Conservation (phyloP, 1,140 invertebrate species). For the Chrysoperla carnea region DNA sequence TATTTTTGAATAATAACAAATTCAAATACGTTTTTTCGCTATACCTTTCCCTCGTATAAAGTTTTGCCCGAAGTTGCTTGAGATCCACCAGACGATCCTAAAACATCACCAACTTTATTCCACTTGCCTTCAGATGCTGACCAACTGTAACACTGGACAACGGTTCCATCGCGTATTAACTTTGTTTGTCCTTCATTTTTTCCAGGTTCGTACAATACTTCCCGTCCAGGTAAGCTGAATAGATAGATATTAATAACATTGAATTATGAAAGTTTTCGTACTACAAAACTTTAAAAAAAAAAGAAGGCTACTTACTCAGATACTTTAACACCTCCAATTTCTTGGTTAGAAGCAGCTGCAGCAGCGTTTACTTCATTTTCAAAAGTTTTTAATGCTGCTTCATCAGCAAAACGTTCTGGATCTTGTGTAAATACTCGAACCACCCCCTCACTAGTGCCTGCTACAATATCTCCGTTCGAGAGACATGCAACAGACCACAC, state of each 20-base stretch:
- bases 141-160: conserved; percentile 68
- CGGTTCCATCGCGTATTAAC: conserved; percentile 56
- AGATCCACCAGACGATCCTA: conserved; percentile 52
- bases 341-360: conserved; percentile 32
- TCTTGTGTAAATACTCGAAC: conserved; percentile 70
- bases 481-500: conserved; percentile 76
- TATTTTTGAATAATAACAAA: neutral
- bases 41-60: conserved; percentile 58
- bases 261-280: neutral
- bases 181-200: conserved; percentile 70
- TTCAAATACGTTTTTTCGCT: neutral
- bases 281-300: conserved; percentile 3
- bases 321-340: conserved; percentile 68
- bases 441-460: conserved; percentile 73
- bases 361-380: conserved; percentile 49
- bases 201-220: conserved; percentile 58
- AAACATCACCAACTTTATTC: conserved; percentile 79
- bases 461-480: conserved; percentile 76
- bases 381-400: conserved; percentile 40
- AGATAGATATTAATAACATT: conserved; percentile 5
- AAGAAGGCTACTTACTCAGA: conserved; percentile 61
- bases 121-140: conserved; percentile 38
- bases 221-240: conserved; percentile 55
- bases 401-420: conserved; percentile 43
- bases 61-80: conserved; percentile 50